phyloP scores from a whole-genome alignment of 2,888 invertebrate genomes.

The Myopa testacea region DNA sequence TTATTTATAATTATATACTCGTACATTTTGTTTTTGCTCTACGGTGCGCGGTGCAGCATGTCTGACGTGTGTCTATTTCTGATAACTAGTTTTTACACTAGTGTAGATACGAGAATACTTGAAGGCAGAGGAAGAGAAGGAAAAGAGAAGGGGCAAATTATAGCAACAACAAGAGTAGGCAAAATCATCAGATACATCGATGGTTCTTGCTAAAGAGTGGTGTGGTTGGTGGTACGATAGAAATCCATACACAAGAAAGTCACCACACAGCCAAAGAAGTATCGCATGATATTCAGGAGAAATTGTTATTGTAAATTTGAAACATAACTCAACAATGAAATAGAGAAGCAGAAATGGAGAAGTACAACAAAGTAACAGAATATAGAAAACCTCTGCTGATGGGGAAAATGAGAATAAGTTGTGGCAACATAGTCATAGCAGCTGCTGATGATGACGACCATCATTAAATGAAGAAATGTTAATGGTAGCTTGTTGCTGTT shows the following conservation, averaged over 20 bases:
- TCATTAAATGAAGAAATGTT: too few relatives aligned
- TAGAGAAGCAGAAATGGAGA: constrained; percentile 5
- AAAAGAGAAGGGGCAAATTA: background rate
- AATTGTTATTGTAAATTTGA: constrained; percentile 43
- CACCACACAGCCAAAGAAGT: constrained; percentile 56
- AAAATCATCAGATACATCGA: background rate
- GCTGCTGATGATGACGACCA: too few relatives aligned
- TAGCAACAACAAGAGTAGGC: background rate
- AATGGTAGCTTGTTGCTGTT: too few relatives aligned
- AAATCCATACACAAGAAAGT: background rate
- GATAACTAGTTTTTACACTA: background rate
- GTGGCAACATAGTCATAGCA: too few relatives aligned
- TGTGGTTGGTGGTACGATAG: constrained; percentile 3
- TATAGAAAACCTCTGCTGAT: constrained; percentile 10
- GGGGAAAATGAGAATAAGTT: too few relatives aligned
- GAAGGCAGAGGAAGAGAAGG: background rate
- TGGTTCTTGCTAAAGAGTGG: background rate
- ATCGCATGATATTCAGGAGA: constrained; percentile 65
- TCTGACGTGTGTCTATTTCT: constrained; percentile 25
- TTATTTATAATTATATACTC: too few relatives aligned
- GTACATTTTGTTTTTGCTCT: background rate
- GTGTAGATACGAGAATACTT: background rate
- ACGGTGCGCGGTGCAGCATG: background rate
- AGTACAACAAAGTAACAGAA: background rate
- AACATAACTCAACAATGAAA: background rate